Conservation (phyloP, 2,888 invertebrate species). For the Diploptera punctata region DNA sequence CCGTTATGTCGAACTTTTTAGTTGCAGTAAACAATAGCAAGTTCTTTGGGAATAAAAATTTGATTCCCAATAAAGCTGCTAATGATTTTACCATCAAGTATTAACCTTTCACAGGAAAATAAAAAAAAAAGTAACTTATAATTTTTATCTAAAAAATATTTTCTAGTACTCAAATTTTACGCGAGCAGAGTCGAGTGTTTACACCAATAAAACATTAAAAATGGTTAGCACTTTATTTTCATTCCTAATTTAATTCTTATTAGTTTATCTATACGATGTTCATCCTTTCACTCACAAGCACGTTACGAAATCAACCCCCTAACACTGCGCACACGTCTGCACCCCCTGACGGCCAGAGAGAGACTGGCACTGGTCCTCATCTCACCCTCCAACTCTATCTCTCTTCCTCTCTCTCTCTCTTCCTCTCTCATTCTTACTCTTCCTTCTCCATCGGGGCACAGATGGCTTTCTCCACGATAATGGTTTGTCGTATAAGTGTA, state of each 20-base stretch:
- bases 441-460: not conserved
- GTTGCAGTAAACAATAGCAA: too few species aligned
- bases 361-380: not conserved
- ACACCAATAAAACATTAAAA: too few species aligned
- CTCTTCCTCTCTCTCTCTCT: too few species aligned
- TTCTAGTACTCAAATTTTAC: too few species aligned
- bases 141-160: too few species aligned
- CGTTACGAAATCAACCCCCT: not conserved
- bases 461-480: not conserved
- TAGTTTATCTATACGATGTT: not conserved
- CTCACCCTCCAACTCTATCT: not conserved
- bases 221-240: not conserved
- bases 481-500: not conserved
- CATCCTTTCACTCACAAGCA: not conserved
- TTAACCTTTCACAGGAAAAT: too few species aligned
- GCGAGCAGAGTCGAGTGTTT: too few species aligned
- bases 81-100: too few species aligned
- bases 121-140: too few species aligned
- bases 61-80: too few species aligned
- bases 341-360: slow-evolving; percentile 12
- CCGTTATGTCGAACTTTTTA: too few species aligned
- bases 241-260: not conserved
- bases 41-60: too few species aligned
- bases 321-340: not conserved
- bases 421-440: not conserved